A percentile compares a stretch with the other conserved stretches of the same genome.
phyloP scores from a whole-genome alignment of 2,797 vertebrate species.

The Etheostoma perlongum region DNA sequence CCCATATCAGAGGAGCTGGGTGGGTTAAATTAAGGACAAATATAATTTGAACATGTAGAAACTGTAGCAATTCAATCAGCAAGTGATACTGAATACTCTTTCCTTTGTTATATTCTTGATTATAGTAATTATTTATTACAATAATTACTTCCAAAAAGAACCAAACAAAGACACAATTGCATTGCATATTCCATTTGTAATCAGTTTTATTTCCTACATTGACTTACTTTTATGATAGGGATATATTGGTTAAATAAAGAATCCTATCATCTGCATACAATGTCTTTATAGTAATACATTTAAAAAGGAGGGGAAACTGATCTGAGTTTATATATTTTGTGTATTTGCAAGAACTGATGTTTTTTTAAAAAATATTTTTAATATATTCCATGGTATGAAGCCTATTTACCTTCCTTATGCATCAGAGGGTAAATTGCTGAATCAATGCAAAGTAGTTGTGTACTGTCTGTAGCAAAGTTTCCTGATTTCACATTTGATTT shows the following conservation, averaged over 20 bases:
- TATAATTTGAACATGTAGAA: background rate
- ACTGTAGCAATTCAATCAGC: background rate
- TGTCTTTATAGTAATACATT: background rate
- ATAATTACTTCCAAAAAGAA: background rate
- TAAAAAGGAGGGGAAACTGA: background rate
- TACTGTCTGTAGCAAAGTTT: background rate
- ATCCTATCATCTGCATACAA: conserved; percentile 34
- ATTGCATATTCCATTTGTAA: background rate
- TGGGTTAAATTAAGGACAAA: background rate
- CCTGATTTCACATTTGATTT: background rate
- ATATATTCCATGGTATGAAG: background rate
- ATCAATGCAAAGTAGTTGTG: background rate
- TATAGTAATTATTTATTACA: background rate
- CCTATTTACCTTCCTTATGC: background rate
- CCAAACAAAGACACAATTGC: background rate
- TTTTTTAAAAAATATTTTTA: background rate
- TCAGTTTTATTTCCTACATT: background rate
- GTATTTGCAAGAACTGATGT: background rate
- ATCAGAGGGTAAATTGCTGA: background rate
- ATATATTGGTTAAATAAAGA: conserved; percentile 13
- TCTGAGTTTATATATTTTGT: background rate
- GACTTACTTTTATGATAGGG: background rate
- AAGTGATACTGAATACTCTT: background rate
- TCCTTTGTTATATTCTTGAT: background rate
- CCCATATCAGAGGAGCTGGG: background rate